Percentiles rank a stretch among this genome's conserved stretches.
phyloP scores from a whole-genome alignment of 2,888 invertebrate species.

The Drosophila quasianomalipes region DNA sequence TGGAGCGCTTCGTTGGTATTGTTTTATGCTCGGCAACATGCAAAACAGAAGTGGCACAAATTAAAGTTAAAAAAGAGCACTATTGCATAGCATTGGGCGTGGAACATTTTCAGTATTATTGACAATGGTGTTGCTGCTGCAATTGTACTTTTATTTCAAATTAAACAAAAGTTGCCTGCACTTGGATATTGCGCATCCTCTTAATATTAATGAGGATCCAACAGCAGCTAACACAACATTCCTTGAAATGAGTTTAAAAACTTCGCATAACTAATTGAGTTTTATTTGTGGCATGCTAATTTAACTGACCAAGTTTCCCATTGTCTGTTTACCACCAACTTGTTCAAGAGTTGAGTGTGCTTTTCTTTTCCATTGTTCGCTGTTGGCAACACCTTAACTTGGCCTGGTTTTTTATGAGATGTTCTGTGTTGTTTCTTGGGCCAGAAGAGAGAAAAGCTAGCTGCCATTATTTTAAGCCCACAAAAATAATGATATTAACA shows the following conservation, averaged over 20 bases:
- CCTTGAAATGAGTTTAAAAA: conserved; percentile 18
- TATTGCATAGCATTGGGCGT: conserved; percentile 56
- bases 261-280: conserved; percentile 56
- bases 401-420: conserved; percentile 27
- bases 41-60: conserved; percentile 74
- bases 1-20: conserved; percentile 23
- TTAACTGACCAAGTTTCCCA: conserved; percentile 43
- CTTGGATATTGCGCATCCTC: conserved; percentile 33
- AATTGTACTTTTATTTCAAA: conserved; percentile 44
- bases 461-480: not conserved
- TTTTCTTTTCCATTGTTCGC: conserved; percentile 4
- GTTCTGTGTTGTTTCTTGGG: not conserved
- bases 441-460: not conserved
- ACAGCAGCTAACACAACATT: not conserved
- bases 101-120: not conserved
- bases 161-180: conserved; percentile 42
- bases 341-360: not conserved
- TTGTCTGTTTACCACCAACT: conserved; percentile 35
- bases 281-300: conserved; percentile 33
- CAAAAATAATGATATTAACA: not conserved
- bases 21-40: conserved; percentile 44
- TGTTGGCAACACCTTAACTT: conserved; percentile 18
- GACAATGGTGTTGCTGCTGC: conserved; percentile 1
- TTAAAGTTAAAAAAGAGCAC: conserved; percentile 42
- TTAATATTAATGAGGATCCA: conserved; percentile 57